Evolutionary conservation across 2,888 invertebrate genomes (phyloP).

Genomic region (Andricus quercusramuli): DNA sequence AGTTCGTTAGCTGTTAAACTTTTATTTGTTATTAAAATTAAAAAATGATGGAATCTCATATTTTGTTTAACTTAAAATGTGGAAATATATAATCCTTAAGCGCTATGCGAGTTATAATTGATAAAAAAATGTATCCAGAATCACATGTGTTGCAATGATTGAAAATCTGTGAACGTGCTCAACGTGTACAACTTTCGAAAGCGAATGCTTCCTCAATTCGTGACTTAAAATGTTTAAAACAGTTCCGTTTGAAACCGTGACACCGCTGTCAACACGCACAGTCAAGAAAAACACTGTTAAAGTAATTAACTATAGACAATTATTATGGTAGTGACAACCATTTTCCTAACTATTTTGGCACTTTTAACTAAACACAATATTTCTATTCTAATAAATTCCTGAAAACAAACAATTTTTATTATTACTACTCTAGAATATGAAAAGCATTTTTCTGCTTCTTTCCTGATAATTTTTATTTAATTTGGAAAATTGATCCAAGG

Average conservation of each 20-base stretch:
- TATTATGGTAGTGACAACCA: neutral
- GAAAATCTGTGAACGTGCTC: neutral
- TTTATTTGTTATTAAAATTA: neutral
- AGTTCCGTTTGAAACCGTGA: neutral
- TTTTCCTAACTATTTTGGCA: neutral
- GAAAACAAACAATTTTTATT: no score
- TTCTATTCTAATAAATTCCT: neutral
- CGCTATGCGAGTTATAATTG: neutral
- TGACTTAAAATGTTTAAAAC: conserved; percentile 1
- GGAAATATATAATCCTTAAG: neutral
- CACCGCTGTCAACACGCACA: neutral
- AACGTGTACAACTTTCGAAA: neutral
- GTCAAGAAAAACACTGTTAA: neutral
- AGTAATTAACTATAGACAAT: neutral
- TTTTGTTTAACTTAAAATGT: neutral
- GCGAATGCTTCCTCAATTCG: conserved; percentile 1
- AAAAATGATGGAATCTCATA: neutral
- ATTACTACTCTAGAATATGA: no score
- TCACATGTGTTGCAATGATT: neutral
- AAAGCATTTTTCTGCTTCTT: no score
- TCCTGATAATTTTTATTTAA: no score
- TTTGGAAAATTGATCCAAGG: no score
- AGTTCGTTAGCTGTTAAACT: no score
- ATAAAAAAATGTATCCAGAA: neutral
- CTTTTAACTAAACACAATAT: neutral